phyloP scores from a whole-genome alignment of 2,888 invertebrate genomes.

The Oxytorus armatus region DNA sequence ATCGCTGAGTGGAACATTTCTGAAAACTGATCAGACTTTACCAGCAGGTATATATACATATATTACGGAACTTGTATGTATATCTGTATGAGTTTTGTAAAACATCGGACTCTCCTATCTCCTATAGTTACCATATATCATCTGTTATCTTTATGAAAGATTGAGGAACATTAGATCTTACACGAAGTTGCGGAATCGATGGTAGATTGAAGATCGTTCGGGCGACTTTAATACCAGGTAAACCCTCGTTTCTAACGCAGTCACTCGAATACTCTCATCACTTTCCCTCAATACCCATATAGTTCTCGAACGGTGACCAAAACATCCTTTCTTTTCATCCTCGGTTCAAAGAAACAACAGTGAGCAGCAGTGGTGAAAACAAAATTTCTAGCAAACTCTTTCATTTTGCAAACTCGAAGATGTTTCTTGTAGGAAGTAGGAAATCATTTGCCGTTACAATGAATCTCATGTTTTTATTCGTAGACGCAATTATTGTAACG shows the following conservation, averaged over 20 bases:
- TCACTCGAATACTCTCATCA: not conserved
- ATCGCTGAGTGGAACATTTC: slow-evolving; percentile 10
- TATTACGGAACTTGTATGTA: not conserved
- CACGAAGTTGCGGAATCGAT: not conserved
- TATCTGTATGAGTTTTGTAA: not conserved
- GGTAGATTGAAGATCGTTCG: not conserved
- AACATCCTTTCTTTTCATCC: slow-evolving; percentile 7
- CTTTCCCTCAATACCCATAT: slow-evolving; percentile 20
- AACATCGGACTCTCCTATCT: not conserved
- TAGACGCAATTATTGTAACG: not conserved
- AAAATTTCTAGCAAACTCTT: not conserved
- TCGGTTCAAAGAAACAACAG: slow-evolving; percentile 1
- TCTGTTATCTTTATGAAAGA: not conserved
- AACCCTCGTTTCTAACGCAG: not conserved
- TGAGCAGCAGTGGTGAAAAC: not conserved
- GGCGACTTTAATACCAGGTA: slow-evolving; percentile 3
- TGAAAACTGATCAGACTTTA: not conserved
- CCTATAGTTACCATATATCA: not conserved
- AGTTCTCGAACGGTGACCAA: slow-evolving; percentile 29
- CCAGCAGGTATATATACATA: no score
- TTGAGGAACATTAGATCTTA: not conserved
- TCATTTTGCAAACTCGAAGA: not conserved
- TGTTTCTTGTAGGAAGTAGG: no score
- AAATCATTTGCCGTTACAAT: not conserved
- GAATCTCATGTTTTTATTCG: not conserved